Evolutionary conservation across 2,113 vertebrate species (phyloP), one percentile per base, ranked within the genome.

Genomic region (Syngnathus floridae): DNA sequence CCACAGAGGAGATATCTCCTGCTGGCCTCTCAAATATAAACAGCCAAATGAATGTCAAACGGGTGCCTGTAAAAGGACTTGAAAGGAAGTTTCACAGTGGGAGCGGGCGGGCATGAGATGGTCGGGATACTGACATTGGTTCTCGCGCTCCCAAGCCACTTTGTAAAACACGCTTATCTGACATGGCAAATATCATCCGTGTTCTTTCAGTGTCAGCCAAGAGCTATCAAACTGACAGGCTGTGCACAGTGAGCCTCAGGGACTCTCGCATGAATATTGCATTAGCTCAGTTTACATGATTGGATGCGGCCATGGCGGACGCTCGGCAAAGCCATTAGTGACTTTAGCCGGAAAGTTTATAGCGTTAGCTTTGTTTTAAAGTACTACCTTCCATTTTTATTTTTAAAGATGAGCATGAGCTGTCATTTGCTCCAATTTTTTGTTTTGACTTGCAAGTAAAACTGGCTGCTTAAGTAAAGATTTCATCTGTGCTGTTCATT

Each of bases 91-190:
- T 31, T 35, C 1, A 37, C 2, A 4, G 48, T 31, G 37, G 52
- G 38, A 45, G 22, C 22, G 22, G 72, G 43, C 52, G 74, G 72
- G 68, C 43, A 13, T 56, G 5, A 31, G 48, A 41, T 65, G 65
- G 79, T 66, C 70, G 56, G 71, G 52, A 70, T 70, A 69, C 17
- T 71, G 84, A 80, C 82, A 58, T 75, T 49, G 69, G 62, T 67
- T 8, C 66, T 67, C 8, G 40, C 26, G 71, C 54, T 82, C 84
- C 77, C 79, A 19, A 37, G 78, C 66, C 79, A 62, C 63, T 83
- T 86, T 86, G 86, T 88, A 80, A 81, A 88, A 84, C 85, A 82
- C 65, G 68, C 74, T 77, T 72, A 77, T 84, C 70, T 76, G 82
- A 85, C 85, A 83, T 51, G 66, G 80, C 75, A 67, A 83, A 83